phyloP scores from a whole-genome alignment of 2,113 vertebrate genomes.

The Antechinus stuartii region DNA sequence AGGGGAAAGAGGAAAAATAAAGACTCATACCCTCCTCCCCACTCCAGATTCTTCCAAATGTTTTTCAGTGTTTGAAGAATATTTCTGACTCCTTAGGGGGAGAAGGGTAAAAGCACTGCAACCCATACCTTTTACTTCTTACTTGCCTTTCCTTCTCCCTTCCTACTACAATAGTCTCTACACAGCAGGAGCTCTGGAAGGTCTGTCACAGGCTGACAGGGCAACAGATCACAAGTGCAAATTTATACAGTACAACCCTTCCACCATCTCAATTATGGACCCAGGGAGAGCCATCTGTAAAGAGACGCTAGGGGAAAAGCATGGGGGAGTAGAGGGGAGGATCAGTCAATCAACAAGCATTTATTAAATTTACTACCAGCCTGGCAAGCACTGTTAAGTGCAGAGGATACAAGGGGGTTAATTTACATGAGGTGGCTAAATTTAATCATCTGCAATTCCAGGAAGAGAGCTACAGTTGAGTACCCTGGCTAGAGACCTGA shows the following conservation, averaged over 20 bases:
- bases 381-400: not conserved
- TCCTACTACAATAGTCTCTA: not conserved
- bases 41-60: not conserved
- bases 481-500: not conserved
- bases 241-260: not conserved
- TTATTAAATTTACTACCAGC: not conserved
- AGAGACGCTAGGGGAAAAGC: not conserved
- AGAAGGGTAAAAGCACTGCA: not conserved
- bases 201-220: constrained; percentile 1
- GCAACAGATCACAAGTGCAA: constrained; percentile 2
- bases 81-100: not conserved
- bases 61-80: not conserved
- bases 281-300: constrained; percentile 1
- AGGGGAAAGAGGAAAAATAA: not conserved
- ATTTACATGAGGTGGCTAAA: not conserved
- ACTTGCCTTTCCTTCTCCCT: not conserved
- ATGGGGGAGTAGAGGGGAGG: not conserved
- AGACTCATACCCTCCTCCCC: not conserved
- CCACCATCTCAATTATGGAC: not conserved
- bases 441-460: not conserved
- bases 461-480: not conserved
- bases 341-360: not conserved
- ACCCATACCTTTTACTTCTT: not conserved
- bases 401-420: not conserved
- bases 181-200: constrained; percentile 1